Conservation (phyloP, 1,140 invertebrate species). For the Archivesica marissinica region DNA sequence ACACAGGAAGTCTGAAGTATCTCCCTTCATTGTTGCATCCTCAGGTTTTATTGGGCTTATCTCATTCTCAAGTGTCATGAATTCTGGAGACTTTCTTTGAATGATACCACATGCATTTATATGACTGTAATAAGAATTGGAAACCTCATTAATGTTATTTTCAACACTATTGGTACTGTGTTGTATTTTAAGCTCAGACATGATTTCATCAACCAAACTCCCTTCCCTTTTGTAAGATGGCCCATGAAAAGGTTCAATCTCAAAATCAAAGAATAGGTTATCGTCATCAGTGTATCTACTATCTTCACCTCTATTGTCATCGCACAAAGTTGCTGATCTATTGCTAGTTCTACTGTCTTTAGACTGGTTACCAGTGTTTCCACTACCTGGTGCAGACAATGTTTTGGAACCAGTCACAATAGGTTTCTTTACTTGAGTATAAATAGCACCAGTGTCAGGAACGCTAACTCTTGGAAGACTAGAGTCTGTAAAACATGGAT, state of each 20-base stretch:
- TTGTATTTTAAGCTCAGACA: constrained; percentile 40
- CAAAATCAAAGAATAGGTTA: constrained; percentile 43
- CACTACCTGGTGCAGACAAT: not conserved
- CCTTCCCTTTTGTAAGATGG: constrained; percentile 2
- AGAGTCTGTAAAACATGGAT: constrained; percentile 21
- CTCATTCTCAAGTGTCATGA: not conserved
- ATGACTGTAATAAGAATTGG: not conserved
- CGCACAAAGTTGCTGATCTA: not conserved
- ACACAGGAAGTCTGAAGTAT: not conserved
- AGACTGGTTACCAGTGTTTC: not conserved
- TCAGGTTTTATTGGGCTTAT: constrained; percentile 36
- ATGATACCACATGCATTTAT: not conserved
- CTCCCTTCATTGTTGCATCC: not conserved
- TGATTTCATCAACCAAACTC: constrained; percentile 58
- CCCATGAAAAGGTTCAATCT: not conserved
- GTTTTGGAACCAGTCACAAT: constrained; percentile 12
- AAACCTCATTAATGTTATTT: not conserved
- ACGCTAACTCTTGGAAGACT: constrained; percentile 54
- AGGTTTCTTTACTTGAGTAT: constrained; percentile 44
- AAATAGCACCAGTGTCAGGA: constrained; percentile 42
- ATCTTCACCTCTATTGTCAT: not conserved
- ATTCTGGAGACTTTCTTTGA: constrained; percentile 12
- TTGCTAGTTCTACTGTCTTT: not conserved
- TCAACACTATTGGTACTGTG: not conserved
- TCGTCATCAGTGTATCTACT: not conserved